A percentile compares a stretch with the other conserved stretches of the same genome.
Conservation (phyloP, 2,888 invertebrate species). For the Phasia obesa region DNA sequence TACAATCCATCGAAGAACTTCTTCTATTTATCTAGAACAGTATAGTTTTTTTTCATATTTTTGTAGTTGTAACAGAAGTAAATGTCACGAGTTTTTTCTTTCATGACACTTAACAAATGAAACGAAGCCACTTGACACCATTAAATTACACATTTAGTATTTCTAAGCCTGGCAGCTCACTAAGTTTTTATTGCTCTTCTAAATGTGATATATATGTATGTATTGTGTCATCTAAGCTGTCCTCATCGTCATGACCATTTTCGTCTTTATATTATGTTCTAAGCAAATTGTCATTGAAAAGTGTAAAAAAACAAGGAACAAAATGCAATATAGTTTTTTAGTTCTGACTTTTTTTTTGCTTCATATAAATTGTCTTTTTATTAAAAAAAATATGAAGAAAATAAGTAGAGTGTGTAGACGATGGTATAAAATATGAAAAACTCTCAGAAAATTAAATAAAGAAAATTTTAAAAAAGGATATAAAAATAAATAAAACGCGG, state of each 20-base stretch:
- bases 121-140: conserved; percentile 71
- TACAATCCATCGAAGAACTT: conserved; percentile 34
- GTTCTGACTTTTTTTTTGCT: neutral
- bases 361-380: neutral
- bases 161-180: conserved; percentile 12
- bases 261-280: conserved; percentile 32
- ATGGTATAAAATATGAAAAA: conserved; percentile 7
- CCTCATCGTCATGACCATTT: neutral
- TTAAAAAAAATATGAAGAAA: too few species aligned
- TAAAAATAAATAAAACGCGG: conserved; percentile 31
- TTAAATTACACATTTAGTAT: conserved; percentile 59
- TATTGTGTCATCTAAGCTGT: neutral
- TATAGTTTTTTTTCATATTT: neutral
- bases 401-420: neutral
- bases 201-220: neutral
- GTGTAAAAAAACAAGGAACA: conserved; percentile 26
- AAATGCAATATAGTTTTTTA: conserved; percentile 11
- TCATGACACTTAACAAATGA: conserved; percentile 70
- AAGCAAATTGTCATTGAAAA: conserved; percentile 45
- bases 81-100: conserved; percentile 57
- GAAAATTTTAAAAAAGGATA: conserved; percentile 9
- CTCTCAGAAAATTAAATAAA: neutral
- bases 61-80: conserved; percentile 52
- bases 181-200: neutral
- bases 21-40: conserved; percentile 30